Evolutionary conservation across 2,113 vertebrate species (phyloP).

Genomic region (Crotalus horridus): DNA sequence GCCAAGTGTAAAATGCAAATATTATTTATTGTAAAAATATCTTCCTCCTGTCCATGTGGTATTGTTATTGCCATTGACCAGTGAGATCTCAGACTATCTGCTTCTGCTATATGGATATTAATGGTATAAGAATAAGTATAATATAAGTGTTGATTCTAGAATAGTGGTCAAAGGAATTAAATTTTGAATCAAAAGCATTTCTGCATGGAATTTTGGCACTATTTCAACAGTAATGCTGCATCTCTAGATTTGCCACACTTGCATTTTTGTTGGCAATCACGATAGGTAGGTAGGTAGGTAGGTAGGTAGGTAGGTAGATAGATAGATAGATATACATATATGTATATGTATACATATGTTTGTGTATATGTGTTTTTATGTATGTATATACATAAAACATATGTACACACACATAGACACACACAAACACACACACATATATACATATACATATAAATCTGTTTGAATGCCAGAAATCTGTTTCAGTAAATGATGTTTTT

Average conservation of each 20-base stretch:
- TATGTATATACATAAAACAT: no score
- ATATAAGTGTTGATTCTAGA: constrained; percentile 28
- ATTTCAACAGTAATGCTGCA: neutral
- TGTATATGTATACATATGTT: no score
- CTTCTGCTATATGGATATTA: neutral
- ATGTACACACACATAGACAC: no score
- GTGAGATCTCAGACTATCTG: neutral
- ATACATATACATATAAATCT: neutral
- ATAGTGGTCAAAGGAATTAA: neutral
- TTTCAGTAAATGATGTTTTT: neutral
- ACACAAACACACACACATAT: no score
- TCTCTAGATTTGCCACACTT: neutral
- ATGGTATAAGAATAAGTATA: constrained; percentile 22
- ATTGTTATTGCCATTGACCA: neutral
- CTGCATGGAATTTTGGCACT: neutral
- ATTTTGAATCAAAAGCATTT: neutral
- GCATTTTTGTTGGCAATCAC: neutral
- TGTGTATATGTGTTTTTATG: no score
- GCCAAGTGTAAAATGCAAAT: neutral
- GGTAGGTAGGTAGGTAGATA: no score
- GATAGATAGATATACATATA: no score
- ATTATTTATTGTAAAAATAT: neutral
- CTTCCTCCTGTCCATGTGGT: neutral
- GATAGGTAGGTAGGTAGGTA: no score
- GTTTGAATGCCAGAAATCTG: neutral